Evolutionary conservation across 2,113 vertebrate genomes (phyloP).

Genomic region (Paraplagusia blochii): DNA sequence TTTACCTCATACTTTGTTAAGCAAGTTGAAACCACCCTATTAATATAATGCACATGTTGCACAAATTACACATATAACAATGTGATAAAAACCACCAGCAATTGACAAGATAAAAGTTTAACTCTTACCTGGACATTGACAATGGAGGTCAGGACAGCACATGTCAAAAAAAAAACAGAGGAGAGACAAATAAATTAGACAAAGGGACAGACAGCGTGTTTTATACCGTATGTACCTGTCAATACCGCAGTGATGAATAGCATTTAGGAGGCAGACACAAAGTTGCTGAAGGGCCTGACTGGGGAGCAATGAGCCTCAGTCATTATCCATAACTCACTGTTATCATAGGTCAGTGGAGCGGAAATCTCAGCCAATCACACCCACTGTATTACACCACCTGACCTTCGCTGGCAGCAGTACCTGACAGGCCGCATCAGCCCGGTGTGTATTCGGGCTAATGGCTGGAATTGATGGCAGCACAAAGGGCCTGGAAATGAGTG

Average conservation of each 20-base stretch:
- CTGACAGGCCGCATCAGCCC: constrained; percentile 18
- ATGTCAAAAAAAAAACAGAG: constrained; percentile 29
- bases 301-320: constrained; percentile 44
- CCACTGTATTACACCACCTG: constrained; percentile 5
- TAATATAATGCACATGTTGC: no score
- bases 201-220: constrained; percentile 20
- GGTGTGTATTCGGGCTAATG: constrained; percentile 40
- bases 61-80: no score
- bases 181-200: constrained; percentile 33
- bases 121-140: constrained; percentile 54
- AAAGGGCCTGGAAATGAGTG: constrained; percentile 1
- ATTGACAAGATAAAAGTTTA: background rate
- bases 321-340: constrained; percentile 48
- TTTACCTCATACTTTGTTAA: background rate
- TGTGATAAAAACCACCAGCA: background rate
- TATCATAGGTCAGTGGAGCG: constrained; percentile 45
- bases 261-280: constrained; percentile 22
- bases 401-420: constrained; percentile 39
- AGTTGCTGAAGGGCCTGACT: constrained; percentile 30
- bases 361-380: constrained; percentile 19
- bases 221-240: constrained; percentile 19
- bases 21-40: background rate
- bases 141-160: constrained; percentile 3
- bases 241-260: constrained; percentile 10
- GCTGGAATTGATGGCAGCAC: constrained; percentile 12